These are phyloP conservation scores for Takifugu rubripes DNA, from an alignment of 2,797 vertebrate genomes.

Conservation along the genomic window DNA sequence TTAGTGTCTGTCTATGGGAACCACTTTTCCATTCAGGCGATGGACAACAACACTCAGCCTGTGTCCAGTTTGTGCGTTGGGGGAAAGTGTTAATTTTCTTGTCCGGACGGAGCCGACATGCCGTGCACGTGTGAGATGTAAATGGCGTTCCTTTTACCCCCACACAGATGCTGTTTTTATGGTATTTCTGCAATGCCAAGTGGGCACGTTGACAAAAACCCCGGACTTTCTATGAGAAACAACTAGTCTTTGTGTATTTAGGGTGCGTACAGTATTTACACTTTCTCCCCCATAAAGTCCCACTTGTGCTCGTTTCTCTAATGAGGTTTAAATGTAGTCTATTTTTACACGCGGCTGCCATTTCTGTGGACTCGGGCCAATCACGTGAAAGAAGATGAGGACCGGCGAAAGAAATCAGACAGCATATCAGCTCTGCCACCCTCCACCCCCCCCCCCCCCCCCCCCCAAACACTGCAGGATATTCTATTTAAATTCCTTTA, in stretches of 20 bases:
- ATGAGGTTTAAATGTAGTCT: slow-evolving; percentile 20
- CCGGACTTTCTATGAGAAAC: slow-evolving; percentile 4
- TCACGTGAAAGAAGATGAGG: slow-evolving; percentile 14
- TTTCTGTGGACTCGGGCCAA: slow-evolving; percentile 39
- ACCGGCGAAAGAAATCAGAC: slow-evolving; percentile 21
- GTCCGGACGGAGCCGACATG: too few species aligned
- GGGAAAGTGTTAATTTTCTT: neutral
- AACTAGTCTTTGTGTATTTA: slow-evolving; percentile 3
- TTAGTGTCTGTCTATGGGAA: too few species aligned
- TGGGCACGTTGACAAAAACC: neutral
- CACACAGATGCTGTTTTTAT: slow-evolving; percentile 13
- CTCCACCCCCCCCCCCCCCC: neutral
- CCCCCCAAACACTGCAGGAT: slow-evolving; percentile 5
- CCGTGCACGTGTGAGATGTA: slow-evolving; percentile 12
- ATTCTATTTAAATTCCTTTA: slow-evolving; percentile 16
- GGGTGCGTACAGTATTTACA: neutral
- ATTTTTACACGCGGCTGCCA: slow-evolving; percentile 23
- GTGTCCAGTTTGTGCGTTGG: neutral
- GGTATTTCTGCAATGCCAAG: slow-evolving; percentile 6
- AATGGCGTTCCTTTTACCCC: slow-evolving; percentile 28
- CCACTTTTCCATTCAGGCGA: too few species aligned
- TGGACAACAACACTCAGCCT: too few species aligned
- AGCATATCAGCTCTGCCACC: neutral
- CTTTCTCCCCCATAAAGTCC: neutral
- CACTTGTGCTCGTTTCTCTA: slow-evolving; percentile 33